A percentile compares a stretch with the other conserved stretches of the same genome.
Conservation (phyloP, 2,113 vertebrate genomes). For the Cyrtonyx montezumae region DNA sequence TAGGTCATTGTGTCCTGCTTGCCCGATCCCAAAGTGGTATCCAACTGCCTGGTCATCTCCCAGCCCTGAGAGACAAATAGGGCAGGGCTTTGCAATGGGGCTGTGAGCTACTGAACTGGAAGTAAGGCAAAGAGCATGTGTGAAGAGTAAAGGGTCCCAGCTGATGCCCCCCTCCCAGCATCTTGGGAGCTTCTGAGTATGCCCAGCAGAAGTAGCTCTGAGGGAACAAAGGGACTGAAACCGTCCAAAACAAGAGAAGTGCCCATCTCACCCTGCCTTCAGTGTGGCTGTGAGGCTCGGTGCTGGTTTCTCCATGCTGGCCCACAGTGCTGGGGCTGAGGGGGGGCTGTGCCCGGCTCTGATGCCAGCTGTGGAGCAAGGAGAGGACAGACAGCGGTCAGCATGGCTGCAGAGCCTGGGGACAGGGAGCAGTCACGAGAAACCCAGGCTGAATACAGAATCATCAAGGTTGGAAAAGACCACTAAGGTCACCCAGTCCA, state of each 20-base stretch:
- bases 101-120: neutral
- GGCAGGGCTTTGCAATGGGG: neutral
- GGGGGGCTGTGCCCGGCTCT: slow-evolving; percentile 32
- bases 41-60: slow-evolving; percentile 56
- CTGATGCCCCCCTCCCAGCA: neutral
- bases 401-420: neutral
- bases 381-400: slow-evolving; percentile 26
- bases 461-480: too few species aligned
- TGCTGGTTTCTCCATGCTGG: slow-evolving; percentile 36
- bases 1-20: slow-evolving; percentile 64
- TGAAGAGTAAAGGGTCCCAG: neutral
- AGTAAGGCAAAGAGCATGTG: neutral
- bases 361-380: slow-evolving; percentile 66
- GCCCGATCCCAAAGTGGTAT: slow-evolving; percentile 34
- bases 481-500: too few species aligned
- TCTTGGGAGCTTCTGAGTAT: neutral
- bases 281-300: slow-evolving; percentile 8
- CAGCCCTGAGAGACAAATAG: slow-evolving; percentile 60
- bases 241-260: slow-evolving; percentile 18
- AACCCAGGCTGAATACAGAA: neutral
- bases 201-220: neutral
- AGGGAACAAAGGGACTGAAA: neutral
- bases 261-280: slow-evolving; percentile 73
- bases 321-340: slow-evolving; percentile 39
- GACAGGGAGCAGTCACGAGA: neutral